Base-by-base conservation (phyloP, 2,888 invertebrate genomes). In the Drosophila robusta region DNA sequence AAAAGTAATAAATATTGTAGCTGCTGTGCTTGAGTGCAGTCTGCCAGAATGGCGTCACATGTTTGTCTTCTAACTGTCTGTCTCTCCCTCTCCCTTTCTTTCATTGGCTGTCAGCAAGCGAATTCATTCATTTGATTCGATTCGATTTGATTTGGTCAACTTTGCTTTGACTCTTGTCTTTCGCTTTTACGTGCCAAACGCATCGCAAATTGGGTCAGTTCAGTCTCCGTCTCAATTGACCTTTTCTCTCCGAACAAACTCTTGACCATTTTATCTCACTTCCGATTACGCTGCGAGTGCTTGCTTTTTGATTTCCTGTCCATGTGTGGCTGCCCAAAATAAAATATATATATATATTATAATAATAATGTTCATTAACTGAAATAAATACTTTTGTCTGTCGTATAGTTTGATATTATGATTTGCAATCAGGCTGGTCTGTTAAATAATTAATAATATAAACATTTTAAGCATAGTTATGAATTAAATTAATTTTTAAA, bases 1-100 rank as follows among this genome's bases (percentile, higher is more conserved):
- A 88, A 85, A 88, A 83, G 87, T 83, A 86, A 85, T 85, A 85
- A 85, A 85, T 85, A 83, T 88, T 88, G 86, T 87, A 87, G 73
- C 87, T 75, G 82, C 85, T 83, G 87, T 87, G 75, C 71, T 87
- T 80, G 87, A 87, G 75, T 87, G 83, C 83, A 87, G 66, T 73
- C 68, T 73, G 66, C 56, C 87, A 73, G 80, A 62, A 76, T 82
- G 82, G 64, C 70, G 78, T 80, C 83, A 83, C 66, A 74, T 75
- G 75, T 65, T 67, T 12, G 9, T 44, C 11, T 47, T 12, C 36
- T 54, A 34, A 34, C 4, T 11, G 3, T 4, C 8, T 14, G 14
- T 32, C 18, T 45, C n/a, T 1, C 9, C 9, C 8, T 26, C 4
- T 11, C 29, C 24, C 14, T 45, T 14, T 29, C 9, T 29, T 9